Percentiles rank a stretch among this genome's conserved stretches.
Evolutionary conservation across 2,797 vertebrate species (phyloP).

Genomic region (Crenuchus spilurus): DNA sequence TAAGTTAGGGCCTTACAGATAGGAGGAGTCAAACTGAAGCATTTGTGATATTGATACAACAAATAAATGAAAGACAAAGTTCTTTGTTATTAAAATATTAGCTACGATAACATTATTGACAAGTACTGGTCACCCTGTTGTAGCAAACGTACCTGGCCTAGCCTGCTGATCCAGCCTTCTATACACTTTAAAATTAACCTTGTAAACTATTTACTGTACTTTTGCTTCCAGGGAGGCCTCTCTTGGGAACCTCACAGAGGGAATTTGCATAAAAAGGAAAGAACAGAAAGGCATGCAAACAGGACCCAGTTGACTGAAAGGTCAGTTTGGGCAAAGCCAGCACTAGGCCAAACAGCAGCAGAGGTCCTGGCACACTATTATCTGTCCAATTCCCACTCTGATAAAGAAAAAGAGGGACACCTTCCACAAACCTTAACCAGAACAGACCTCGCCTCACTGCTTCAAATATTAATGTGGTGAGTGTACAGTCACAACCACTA

Average conservation of each 20-base stretch:
- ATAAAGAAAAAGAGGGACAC: conserved; percentile 38
- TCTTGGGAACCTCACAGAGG: conserved; percentile 59
- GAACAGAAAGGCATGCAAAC: conserved; percentile 72
- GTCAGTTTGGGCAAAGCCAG: conserved; percentile 60
- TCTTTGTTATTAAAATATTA: too few species aligned
- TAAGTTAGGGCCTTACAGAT: neutral
- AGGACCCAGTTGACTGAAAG: conserved; percentile 72
- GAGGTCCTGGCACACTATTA: conserved; percentile 43
- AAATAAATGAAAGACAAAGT: neutral
- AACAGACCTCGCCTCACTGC: neutral
- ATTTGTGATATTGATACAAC: too few species aligned
- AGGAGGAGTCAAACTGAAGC: neutral
- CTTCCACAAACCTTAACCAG: conserved; percentile 38
- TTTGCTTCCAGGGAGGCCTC: conserved; percentile 27
- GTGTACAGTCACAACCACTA: neutral
- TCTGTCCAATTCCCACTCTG: conserved; percentile 54
- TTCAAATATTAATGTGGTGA: neutral
- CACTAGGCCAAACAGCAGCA: conserved; percentile 39
- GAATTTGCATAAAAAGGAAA: conserved; percentile 74
- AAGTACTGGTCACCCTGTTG: too few species aligned
- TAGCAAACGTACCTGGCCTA: neutral
- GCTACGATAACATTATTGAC: too few species aligned
- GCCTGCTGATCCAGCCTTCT: neutral
- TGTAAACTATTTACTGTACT: neutral
- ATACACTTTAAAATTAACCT: neutral